Percentiles rank a stretch among this genome's conserved stretches.
These are phyloP conservation scores for Troides oblongomaculatus DNA, from an alignment of 2,888 invertebrate genomes.

Conservation along the genomic window DNA sequence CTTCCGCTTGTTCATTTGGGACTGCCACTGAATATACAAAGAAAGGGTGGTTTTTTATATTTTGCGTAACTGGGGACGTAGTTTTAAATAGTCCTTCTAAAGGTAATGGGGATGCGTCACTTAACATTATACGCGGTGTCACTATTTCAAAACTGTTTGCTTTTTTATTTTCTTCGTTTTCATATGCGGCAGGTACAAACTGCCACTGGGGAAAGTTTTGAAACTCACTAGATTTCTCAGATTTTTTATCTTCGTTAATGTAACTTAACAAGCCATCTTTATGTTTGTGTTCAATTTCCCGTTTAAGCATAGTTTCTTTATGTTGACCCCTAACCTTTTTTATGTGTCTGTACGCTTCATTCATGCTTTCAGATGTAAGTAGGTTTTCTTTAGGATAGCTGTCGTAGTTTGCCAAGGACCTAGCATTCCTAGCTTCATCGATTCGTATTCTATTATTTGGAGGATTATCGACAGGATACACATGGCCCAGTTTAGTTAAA, in stretches of 20 bases:
- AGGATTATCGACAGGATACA: conserved; percentile 74
- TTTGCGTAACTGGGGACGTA: conserved; percentile 60
- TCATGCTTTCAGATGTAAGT: conserved; percentile 74
- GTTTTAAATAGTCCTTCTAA: conserved; percentile 84
- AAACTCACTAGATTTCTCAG: conserved; percentile 48
- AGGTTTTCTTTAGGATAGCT: conserved; percentile 69
- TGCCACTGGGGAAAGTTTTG: conserved; percentile 57
- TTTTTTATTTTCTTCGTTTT: conserved; percentile 57
- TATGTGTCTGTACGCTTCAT: conserved; percentile 70
- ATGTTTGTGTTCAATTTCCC: conserved; percentile 50
- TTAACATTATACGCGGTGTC: conserved; percentile 60
- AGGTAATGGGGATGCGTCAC: conserved; percentile 83
- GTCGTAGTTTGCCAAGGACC: conserved; percentile 61
- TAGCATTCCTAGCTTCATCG: conserved; percentile 74
- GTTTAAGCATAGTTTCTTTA: conserved; percentile 39
- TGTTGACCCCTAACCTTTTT: conserved; percentile 46
- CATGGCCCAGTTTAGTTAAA: conserved; percentile 69
- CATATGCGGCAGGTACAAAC: conserved; percentile 74
- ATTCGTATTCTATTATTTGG: conserved; percentile 73
- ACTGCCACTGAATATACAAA: conserved; percentile 71
- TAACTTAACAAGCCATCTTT: conserved; percentile 65
- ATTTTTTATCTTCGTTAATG: conserved; percentile 64
- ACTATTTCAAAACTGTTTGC: conserved; percentile 62
- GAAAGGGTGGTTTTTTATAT: conserved; percentile 60
- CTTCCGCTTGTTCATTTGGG: conserved; percentile 54